Conservation (phyloP, 1,140 invertebrate genomes). For the Laodelphax striatellus region DNA sequence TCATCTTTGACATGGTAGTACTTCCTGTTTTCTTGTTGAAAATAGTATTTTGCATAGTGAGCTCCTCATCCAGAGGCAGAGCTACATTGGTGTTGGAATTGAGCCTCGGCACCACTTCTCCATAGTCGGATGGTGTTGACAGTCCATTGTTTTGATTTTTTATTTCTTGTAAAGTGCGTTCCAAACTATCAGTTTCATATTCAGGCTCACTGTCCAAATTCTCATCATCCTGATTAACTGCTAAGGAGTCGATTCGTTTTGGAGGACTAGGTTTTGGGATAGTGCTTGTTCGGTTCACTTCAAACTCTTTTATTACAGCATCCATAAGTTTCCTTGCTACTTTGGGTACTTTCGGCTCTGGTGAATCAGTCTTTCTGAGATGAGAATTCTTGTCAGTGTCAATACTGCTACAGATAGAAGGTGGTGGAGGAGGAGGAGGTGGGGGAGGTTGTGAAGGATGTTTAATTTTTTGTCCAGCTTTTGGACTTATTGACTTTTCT, state of each 20-base stretch:
- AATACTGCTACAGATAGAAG: slow-evolving; percentile 18
- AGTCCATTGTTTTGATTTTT: slow-evolving; percentile 29
- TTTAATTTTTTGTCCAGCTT: neutral
- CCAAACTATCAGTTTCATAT: slow-evolving; percentile 69
- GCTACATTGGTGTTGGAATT: slow-evolving; percentile 32
- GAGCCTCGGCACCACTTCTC: slow-evolving; percentile 37
- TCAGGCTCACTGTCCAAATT: slow-evolving; percentile 31
- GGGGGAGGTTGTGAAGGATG: slow-evolving; percentile 7
- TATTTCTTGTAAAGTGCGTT: slow-evolving; percentile 36
- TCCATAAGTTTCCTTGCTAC: slow-evolving; percentile 36
- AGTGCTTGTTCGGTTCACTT: slow-evolving; percentile 29
- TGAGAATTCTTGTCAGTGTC: slow-evolving; percentile 34
- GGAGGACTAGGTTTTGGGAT: slow-evolving; percentile 1
- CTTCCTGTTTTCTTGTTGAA: slow-evolving; percentile 42
- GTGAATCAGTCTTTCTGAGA: neutral
- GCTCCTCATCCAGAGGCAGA: slow-evolving; percentile 60
- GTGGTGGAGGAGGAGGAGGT: slow-evolving; percentile 16
- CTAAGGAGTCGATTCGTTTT: slow-evolving; percentile 2
- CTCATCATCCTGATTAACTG: neutral
- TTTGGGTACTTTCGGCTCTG: slow-evolving; percentile 10
- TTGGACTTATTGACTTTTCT: neutral
- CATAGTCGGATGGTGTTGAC: slow-evolving; percentile 48
- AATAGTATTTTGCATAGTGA: slow-evolving; percentile 61
- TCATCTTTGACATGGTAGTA: slow-evolving; percentile 40
- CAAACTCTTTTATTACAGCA: slow-evolving; percentile 39